Percentiles rank a stretch among this genome's conserved stretches.
Conservation (phyloP, 2,113 vertebrate species). For the Brachionichthys hirsutus region DNA sequence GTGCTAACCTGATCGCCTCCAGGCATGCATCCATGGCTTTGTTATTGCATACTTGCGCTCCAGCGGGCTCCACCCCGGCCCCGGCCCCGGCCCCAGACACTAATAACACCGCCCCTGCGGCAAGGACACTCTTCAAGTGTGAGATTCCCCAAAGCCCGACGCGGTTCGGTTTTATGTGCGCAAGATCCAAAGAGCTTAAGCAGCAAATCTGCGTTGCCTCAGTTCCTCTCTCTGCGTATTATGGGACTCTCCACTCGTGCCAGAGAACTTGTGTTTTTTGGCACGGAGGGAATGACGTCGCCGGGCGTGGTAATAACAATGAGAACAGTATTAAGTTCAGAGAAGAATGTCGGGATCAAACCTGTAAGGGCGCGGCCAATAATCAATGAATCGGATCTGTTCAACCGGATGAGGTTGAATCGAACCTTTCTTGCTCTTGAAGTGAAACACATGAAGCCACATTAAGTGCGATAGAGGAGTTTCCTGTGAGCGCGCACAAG, state of each 20-base stretch:
- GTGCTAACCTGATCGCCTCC: slow-evolving; percentile 41
- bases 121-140: slow-evolving; percentile 48
- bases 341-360: slow-evolving; percentile 8
- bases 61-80: slow-evolving; percentile 68
- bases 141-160: background rate
- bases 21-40: slow-evolving; percentile 51
- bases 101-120: slow-evolving; percentile 52
- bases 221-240: slow-evolving; percentile 33
- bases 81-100: slow-evolving; percentile 53
- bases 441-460: slow-evolving; percentile 25
- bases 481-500: slow-evolving; percentile 65
- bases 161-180: too few relatives aligned
- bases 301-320: slow-evolving; percentile 81
- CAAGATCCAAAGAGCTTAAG: background rate
- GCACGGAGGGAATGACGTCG: slow-evolving; percentile 70
- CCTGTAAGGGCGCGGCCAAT: slow-evolving; percentile 28
- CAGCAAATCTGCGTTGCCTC: slow-evolving; percentile 32
- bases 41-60: slow-evolving; percentile 70
- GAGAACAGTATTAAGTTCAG: slow-evolving; percentile 72
- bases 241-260: slow-evolving; percentile 56
- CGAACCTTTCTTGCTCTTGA: slow-evolving; percentile 33
- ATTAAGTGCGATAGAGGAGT: slow-evolving; percentile 47
- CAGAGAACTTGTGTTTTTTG: slow-evolving; percentile 75
- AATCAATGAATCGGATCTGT: slow-evolving; percentile 15
- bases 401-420: slow-evolving; percentile 16